Evolutionary conservation across 1,140 invertebrate species (phyloP), one percentile per base, ranked within the genome.

Genomic region (Caenorhabditis briggsae): DNA sequence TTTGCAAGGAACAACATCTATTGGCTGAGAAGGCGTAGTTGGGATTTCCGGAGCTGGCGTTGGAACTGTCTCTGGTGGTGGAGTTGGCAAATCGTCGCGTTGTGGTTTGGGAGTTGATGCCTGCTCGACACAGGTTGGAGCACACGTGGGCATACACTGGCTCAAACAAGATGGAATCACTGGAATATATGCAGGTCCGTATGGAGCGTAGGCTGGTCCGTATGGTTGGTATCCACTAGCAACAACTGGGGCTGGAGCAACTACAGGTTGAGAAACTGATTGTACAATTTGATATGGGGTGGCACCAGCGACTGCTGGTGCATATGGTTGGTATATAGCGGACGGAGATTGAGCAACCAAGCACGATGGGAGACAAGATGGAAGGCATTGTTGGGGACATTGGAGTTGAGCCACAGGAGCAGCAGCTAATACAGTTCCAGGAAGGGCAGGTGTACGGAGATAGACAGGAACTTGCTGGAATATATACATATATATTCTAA

Each of bases 141-240:
- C 70, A 78, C 70, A 78, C 14, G 70, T 78, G 48, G 70, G 70
- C 70, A 78, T 78, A 14, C 70, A 78, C 23, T 78, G 70, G 23
- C 46, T 50, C 5, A 53, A 9, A 23, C 70, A 78, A 0, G 70
- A 78, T 20, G 70, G 70, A n/a, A 50, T 20, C 2, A 78, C 70
- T 53, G 70, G 70, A 5, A 50, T 50, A 46, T 78, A 78, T 25
- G 33, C 33, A 33, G 33, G 33, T 33, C 33, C 33, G 33, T 23
- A 9, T 25, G 53, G 43, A 1, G 33, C 53, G 33, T 33, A 33
- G 33, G 33, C 33, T 12, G 59, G 23, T 50, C 70, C 46, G n/a
- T 78, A 50, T 70, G 70, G 70, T 78, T 78, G 70, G 18, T 78
- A 78, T 20, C 70, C 46, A 78, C 70, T 78, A n/a, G 11, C 20